Evolutionary conservation across 30 jellyfish, hydroid and myxozoan genomes (phyloP).

Genomic region (Hydractinia echinata): DNA sequence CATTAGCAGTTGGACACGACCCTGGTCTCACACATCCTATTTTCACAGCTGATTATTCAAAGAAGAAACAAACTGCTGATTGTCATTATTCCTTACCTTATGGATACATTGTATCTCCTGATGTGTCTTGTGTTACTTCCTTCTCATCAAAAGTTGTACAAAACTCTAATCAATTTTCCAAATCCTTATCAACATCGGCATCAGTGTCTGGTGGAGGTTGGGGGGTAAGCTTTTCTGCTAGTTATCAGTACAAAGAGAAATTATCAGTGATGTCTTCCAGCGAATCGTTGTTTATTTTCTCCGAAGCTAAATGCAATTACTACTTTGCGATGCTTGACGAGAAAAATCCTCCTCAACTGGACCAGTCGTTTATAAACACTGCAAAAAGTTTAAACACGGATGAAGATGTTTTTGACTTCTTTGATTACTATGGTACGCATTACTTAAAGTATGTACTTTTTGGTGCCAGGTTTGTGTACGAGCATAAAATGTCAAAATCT

Average conservation of each 20-base stretch:
- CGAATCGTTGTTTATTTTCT: constrained; percentile 37
- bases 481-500: constrained; percentile 42
- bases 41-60: constrained; percentile 37
- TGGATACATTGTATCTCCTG: constrained; percentile 53
- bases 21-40: constrained; percentile 66
- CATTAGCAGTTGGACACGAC: constrained; percentile 57
- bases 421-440: constrained; percentile 54
- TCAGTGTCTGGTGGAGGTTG: constrained; percentile 51
- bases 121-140: constrained; percentile 55
- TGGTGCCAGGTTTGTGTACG: constrained; percentile 54
- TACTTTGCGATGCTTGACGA: constrained; percentile 50
- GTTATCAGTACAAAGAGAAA: constrained; percentile 36
- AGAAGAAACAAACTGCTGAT: constrained; percentile 40
- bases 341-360: constrained; percentile 39
- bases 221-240: constrained; percentile 57
- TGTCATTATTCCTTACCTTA: constrained; percentile 49
- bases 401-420: constrained; percentile 35
- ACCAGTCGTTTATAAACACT: constrained; percentile 26
- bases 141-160: constrained; percentile 37
- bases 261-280: constrained; percentile 36
- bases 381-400: constrained; percentile 7
- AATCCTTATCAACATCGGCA: constrained; percentile 33
- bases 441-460: constrained; percentile 36
- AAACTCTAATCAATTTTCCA: constrained; percentile 32
- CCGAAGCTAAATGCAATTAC: constrained; percentile 52